Base-by-base conservation (phyloP, 1,140 invertebrate genomes). In the Chironomus striatipennis region DNA sequence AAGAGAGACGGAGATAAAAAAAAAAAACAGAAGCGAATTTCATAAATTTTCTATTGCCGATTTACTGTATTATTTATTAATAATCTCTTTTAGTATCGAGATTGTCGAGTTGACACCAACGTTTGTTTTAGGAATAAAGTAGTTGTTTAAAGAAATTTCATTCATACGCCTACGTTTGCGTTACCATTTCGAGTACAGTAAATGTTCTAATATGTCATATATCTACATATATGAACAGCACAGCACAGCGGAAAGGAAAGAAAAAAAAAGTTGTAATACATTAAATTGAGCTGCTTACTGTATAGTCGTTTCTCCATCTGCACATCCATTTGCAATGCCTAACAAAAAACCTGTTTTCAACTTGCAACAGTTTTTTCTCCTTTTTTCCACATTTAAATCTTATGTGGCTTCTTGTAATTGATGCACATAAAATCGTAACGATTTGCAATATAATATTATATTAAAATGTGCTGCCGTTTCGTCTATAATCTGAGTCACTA, bases 1-100 rank as follows among this genome's bases (percentile, higher is more conserved):
- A 57, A 57, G 47, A 57, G 7, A 57, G 47, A 57, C 1, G 47
- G n/a, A 57, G 18, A 18, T 21, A 70, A 7, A 70, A 18, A 7
- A 70, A 18, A 70, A 70, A 70, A 18, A 70, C 65, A 70, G 65
- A 70, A 70, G 65, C 65, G 20, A 70, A 20, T 70, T 70, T 70
- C 65, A 70, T 70, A 70, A 70, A 70, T 70, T 70, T 57, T 21
- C 17, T 20, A 70, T 70, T 70, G 65, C 65, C 18, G 65, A 70
- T 70, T 70, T 70, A 21, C 9, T 70, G 47, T 57, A 57, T n/a
- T 57, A 34, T 34, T 34, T 34, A 34, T 34, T 47, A 57, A 57
- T 15, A 15, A 57, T 15, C 8, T n/a, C 12, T n/a, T 10, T 47
- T 47, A 47, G 43, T 57, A 57, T 12, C 47, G n/a, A 57, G 47